Base-by-base conservation (phyloP, 2,113 vertebrate genomes). In the Panthera leo region DNA sequence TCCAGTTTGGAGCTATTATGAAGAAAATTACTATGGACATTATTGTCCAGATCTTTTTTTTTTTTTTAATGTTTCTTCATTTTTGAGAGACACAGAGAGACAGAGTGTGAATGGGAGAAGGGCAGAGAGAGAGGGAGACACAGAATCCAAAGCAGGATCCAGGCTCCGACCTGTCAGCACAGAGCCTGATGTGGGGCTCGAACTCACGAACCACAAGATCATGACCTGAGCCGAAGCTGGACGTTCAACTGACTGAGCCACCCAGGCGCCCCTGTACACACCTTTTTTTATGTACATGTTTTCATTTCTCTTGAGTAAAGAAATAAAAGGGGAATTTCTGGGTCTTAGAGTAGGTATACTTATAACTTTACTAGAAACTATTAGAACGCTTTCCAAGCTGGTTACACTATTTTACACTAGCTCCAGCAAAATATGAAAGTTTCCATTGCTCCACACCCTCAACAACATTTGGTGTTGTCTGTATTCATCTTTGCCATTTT, bases 261-360 rank as follows among this genome's bases (percentile, higher is more conserved):
- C 45, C 45, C 45, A 45, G 45, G 45, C 45, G 45, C 45, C 45
- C 16, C 48, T 58, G 15, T 85, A 79, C 10, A 80, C 39, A 80
- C 61, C 55, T 91, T 91, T 45, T 45, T 85, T n/a, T 45, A 21
- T 65, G 9, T 84, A 63, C 10, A 48, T 27, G 39, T 61, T 87
- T 97, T 91, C 42, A 91, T 78, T 97, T 93, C 18, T 95, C 67
- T 83, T 92, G 31, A 95, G 25, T 89, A 82, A 88, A 95, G 68
- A 58, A 48, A 25, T n/a, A 55, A 65, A 96, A 82, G 31, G 70
- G 18, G 27, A 93, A 86, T 79, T 83, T 91, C 23, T 58, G 45
- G n/a, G 36, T 70, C 58, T 95, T 61, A 70, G 53, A 87, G 3
- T 58, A 84, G 76, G 27, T 88, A 23, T 73, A 45, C 42, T 94